These are phyloP conservation scores for Apamea anceps DNA, from an alignment of 2,888 invertebrate species.

Conservation along the genomic window DNA sequence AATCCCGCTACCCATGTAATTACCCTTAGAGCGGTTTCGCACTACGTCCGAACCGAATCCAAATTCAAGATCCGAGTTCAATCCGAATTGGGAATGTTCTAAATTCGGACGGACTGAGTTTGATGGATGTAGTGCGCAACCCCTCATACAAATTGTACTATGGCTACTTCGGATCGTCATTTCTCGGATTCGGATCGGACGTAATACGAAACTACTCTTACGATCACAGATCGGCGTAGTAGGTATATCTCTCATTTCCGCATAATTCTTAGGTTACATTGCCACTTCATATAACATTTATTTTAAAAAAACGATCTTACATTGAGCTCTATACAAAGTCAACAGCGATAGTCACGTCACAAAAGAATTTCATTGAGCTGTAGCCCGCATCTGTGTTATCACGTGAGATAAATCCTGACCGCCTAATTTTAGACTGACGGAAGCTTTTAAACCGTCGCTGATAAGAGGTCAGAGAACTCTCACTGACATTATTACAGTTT, in stretches of 20 bases:
- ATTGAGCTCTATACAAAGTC: background rate
- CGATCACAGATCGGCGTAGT: background rate
- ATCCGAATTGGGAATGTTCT: too few species aligned
- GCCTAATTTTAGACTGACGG: conserved; percentile 63
- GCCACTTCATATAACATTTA: background rate
- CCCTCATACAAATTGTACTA: too few species aligned
- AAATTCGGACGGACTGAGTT: too few species aligned
- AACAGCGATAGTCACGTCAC: background rate
- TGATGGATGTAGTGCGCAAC: too few species aligned
- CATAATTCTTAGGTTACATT: too few species aligned
- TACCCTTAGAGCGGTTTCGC: too few species aligned
- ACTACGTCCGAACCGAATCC: too few species aligned
- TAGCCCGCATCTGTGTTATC: conserved; percentile 30
- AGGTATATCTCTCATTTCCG: background rate
- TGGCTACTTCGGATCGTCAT: too few species aligned
- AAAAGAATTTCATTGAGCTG: conserved; percentile 39
- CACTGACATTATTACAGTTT: conserved; percentile 34
- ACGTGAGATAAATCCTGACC: conserved; percentile 51
- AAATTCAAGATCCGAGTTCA: too few species aligned
- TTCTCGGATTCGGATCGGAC: too few species aligned
- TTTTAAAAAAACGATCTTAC: background rate
- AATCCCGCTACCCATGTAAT: too few species aligned
- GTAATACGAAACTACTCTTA: background rate
- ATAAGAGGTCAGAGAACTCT: conserved; percentile 61
- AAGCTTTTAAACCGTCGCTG: conserved; percentile 59